Evolutionary conservation across 2,113 vertebrate genomes (phyloP).

Genomic region (human (Homo sapiens)): GRCh38 chr4:27673001-27673500

Average conservation of each 20-base stretch:
- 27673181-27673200: neutral
- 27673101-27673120: neutral
- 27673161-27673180: neutral
- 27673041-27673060: neutral
- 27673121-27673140: neutral
- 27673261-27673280: neutral
- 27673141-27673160: neutral
- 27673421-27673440: constrained; percentile 66
- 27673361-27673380: neutral
- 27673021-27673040: neutral
- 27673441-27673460: constrained; percentile 70
- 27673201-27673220: neutral
- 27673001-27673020: neutral
- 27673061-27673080: neutral
- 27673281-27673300: neutral
- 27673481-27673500: constrained; percentile 71
- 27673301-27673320: neutral
- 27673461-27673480: constrained; percentile 79
- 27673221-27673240: neutral
- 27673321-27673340: neutral
- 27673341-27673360: neutral
- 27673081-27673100: neutral
- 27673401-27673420: constrained; percentile 47
- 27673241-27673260: neutral
- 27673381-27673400: constrained; percentile 36